A percentile compares a stretch with the other conserved stretches of the same genome.
These are phyloP conservation scores for Lagorchestes hirsutus DNA, from an alignment of 2,797 vertebrate genomes.

Conservation along the genomic window DNA sequence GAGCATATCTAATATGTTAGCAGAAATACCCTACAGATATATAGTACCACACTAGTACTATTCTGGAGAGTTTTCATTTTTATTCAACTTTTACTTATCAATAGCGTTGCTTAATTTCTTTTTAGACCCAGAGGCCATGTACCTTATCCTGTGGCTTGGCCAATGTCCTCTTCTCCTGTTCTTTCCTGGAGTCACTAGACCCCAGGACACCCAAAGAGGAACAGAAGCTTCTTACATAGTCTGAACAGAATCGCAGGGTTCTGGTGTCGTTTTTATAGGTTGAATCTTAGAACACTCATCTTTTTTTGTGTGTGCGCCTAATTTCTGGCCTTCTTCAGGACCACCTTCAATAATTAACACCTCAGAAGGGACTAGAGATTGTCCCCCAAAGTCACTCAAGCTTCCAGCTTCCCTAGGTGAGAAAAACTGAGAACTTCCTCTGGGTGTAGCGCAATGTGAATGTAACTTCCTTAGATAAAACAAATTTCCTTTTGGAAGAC, in stretches of 20 bases:
- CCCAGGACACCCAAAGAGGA: not conserved
- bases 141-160: slow-evolving; percentile 35
- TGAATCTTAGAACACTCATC: slow-evolving; percentile 37
- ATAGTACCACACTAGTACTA: slow-evolving; percentile 4
- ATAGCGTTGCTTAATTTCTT: slow-evolving; percentile 30
- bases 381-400: slow-evolving; percentile 65
- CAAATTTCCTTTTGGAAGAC: slow-evolving; percentile 78
- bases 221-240: not conserved
- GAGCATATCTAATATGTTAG: slow-evolving; percentile 20
- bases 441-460: slow-evolving; percentile 69
- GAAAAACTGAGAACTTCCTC: slow-evolving; percentile 62
- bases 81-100: slow-evolving; percentile 46
- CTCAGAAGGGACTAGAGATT: slow-evolving; percentile 61
- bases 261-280: not conserved
- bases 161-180: not conserved
- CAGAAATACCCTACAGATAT: slow-evolving; percentile 36
- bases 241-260: slow-evolving; percentile 8
- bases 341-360: slow-evolving; percentile 56
- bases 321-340: slow-evolving; percentile 33
- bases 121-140: not conserved
- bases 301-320: slow-evolving; percentile 31
- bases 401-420: slow-evolving; percentile 72
- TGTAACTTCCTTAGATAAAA: slow-evolving; percentile 81
- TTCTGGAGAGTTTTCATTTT: not conserved
- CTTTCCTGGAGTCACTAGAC: slow-evolving; percentile 8